phyloP scores from a whole-genome alignment of 1,140 invertebrate genomes.

The Plutomurus gul region DNA sequence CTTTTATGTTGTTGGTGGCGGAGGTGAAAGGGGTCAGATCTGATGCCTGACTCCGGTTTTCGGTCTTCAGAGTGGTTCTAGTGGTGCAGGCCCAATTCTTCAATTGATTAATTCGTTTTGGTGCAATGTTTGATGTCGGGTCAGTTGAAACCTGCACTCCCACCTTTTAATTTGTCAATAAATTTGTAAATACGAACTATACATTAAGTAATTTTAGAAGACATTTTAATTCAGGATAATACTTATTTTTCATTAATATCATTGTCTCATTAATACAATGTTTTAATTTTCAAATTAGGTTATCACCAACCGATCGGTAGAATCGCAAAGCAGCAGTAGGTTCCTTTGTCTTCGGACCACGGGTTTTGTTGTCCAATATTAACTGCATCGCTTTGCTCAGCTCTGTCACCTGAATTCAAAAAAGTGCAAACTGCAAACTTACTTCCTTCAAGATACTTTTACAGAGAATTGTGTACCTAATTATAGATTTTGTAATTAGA shows the following conservation, averaged over 20 bases:
- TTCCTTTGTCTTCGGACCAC: constrained; percentile 3
- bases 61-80: background rate
- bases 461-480: background rate
- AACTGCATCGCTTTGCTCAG: constrained; percentile 36
- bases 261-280: too few relatives aligned
- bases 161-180: too few relatives aligned
- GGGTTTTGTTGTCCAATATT: constrained; percentile 17
- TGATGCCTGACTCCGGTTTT: background rate
- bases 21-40: background rate
- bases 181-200: too few relatives aligned
- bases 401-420: constrained; percentile 38
- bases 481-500: too few relatives aligned
- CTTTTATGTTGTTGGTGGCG: background rate
- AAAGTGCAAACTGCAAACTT: background rate
- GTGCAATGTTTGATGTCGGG: background rate
- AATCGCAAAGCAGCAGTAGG: constrained; percentile 41
- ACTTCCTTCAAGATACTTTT: background rate
- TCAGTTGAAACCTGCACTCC: constrained; percentile 40
- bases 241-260: too few relatives aligned
- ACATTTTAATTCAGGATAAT: too few relatives aligned
- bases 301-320: constrained; percentile 49
- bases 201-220: too few relatives aligned
- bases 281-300: too few relatives aligned
- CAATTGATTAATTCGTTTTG: background rate
- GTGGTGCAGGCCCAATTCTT: background rate